Evolutionary conservation across 2,888 invertebrate genomes (phyloP), one percentile per base, ranked within the genome.

Genomic region (Stenurella melanura): DNA sequence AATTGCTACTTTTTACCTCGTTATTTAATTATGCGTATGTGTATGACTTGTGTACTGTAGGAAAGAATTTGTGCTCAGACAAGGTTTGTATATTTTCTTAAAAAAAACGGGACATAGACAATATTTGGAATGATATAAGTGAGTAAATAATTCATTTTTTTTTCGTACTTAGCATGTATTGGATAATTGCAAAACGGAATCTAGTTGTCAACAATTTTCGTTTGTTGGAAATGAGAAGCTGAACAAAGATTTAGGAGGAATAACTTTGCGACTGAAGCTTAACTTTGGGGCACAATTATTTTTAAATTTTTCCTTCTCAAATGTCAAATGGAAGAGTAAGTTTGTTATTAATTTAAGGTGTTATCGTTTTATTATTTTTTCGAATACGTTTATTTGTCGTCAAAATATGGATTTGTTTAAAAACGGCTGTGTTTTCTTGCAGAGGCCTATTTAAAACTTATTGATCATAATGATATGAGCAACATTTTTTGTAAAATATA

Each of bases 321-420:
- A 78, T 57, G 80, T 83, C 1, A 78, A 77, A 75, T 83, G 81
- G 81, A 83, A 70, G 30, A 80, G 83, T 83, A 78, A 78, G 77
- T 74, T 42, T 18, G 19, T 73, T 17, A 15, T n/a, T 38, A 63
- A n/a, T 7, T 10, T 42, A 12, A 12, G 42, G 30, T 34, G 6
- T 2, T 34, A 34, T 7, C n/a, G 30, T 17, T 34, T 9, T 7
- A 34, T 34, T 34, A 9, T 34, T 34, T 34, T 34, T 34, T 6
- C 7, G n/a, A 6, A 9, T 34, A 34, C 7, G 9, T 9, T 34
- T 34, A 34, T 34, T 6, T 9, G 30, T 61, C 11, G 19, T 26
- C 34, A 26, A 17, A 7, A n/a, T n/a, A 34, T 58, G n/a, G n/a
- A 58, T 38, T 26, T n/a, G 17, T 15, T 30, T 60, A 34, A 26